A percentile compares a stretch with the other conserved stretches of the same genome.
Conservation (phyloP, 1,140 invertebrate species). For the Temnothorax longispinosus region DNA sequence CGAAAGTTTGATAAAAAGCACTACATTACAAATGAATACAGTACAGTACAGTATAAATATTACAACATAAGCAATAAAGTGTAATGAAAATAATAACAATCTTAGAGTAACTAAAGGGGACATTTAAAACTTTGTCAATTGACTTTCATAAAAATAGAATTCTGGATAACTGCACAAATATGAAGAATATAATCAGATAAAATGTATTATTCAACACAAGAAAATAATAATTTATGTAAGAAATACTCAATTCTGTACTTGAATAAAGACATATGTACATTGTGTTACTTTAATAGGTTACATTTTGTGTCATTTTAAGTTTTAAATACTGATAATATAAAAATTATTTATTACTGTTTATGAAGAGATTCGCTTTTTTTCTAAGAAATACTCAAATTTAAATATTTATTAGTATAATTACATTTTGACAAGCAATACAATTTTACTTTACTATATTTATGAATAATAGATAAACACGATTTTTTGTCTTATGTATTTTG, state of each 20-base stretch:
- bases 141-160: neutral
- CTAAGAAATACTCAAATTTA: neutral
- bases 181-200: neutral
- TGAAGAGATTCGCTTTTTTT: neutral
- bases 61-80: neutral
- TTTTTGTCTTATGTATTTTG: neutral
- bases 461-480: neutral
- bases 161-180: neutral
- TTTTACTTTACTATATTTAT: neutral
- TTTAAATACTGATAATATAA: constrained; percentile 5
- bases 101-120: too few species aligned
- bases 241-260: neutral
- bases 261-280: neutral
- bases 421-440: neutral
- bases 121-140: neutral
- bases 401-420: neutral
- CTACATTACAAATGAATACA: neutral
- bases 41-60: too few species aligned
- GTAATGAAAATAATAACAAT: neutral
- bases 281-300: neutral
- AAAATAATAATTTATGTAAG: neutral
- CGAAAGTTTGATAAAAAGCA: neutral
- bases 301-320: neutral
- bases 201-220: neutral
- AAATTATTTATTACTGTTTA: neutral